Evolutionary conservation across 2,797 vertebrate genomes (phyloP).

Genomic region (Dromococcyx pavoninus): DNA sequence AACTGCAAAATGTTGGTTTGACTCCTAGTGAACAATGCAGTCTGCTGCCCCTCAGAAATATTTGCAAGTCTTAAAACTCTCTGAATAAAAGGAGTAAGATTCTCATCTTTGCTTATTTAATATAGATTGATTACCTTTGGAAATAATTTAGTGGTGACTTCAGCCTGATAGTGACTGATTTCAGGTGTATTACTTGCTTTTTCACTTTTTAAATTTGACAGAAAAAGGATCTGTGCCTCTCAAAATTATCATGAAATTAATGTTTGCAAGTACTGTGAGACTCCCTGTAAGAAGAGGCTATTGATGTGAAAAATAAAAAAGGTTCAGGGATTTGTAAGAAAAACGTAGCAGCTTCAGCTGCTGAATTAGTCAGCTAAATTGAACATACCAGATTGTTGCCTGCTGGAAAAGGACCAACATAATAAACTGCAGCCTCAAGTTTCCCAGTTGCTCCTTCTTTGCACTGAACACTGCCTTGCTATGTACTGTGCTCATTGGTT

Average conservation of each 20-base stretch:
- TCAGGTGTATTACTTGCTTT: neutral
- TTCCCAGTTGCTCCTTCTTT: neutral
- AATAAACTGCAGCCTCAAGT: neutral
- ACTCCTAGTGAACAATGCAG: neutral
- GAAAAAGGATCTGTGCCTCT: neutral
- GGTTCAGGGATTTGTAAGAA: neutral
- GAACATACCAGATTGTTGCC: neutral
- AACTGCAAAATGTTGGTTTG: neutral
- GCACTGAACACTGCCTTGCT: fast-evolving
- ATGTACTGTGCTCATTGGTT: neutral
- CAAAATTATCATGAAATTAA: neutral
- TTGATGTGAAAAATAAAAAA: neutral
- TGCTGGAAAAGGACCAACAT: neutral
- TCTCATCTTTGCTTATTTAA: neutral
- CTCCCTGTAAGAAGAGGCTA: neutral
- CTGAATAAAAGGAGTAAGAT: neutral
- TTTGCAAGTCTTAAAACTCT: neutral
- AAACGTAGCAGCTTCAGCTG: neutral
- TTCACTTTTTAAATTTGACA: neutral
- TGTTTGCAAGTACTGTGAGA: neutral
- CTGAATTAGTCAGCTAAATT: neutral
- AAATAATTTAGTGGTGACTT: neutral
- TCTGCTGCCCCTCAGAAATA: neutral
- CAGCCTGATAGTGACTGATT: neutral
- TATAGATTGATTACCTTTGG: neutral